Percentiles rank a stretch among this genome's conserved stretches.
Conservation (phyloP, 2,797 vertebrate species). For the Ara ararauna region DNA sequence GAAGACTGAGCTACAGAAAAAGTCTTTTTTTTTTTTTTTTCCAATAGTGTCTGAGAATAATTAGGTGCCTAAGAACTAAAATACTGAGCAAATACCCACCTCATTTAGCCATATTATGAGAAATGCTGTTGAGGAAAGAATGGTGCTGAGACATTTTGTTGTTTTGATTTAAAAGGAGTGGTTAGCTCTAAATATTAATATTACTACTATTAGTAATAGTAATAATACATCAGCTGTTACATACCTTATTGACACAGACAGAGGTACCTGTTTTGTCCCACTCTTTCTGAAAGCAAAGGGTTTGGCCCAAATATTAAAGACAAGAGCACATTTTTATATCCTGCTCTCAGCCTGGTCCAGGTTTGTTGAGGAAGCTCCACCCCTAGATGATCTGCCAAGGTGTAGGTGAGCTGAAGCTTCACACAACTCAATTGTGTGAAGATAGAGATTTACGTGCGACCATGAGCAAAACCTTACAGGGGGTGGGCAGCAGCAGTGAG, state of each 20-base stretch:
- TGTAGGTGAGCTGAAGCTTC: neutral
- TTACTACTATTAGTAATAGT: neutral
- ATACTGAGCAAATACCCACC: neutral
- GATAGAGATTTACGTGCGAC: neutral
- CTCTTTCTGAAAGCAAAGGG: neutral
- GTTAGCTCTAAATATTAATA: neutral
- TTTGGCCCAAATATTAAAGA: neutral
- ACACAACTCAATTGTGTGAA: rapidly evolving
- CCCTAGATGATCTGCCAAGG: neutral
- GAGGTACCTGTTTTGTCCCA: neutral
- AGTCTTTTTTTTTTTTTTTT: neutral
- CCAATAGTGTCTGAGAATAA: neutral
- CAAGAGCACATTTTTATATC: neutral
- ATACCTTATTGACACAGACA: neutral
- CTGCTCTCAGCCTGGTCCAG: too few species aligned
- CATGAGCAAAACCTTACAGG: neutral
- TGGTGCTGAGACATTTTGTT: neutral
- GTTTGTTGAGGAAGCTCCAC: neutral
- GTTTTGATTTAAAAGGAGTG: neutral
- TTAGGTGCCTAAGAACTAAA: neutral
- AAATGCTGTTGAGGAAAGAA: neutral
- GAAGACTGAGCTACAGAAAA: neutral
- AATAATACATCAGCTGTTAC: neutral
- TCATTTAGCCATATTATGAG: neutral
- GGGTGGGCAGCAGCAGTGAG: neutral